These are phyloP conservation scores for Apamea sordens DNA, from an alignment of 2,888 invertebrate species.

Conservation along the genomic window DNA sequence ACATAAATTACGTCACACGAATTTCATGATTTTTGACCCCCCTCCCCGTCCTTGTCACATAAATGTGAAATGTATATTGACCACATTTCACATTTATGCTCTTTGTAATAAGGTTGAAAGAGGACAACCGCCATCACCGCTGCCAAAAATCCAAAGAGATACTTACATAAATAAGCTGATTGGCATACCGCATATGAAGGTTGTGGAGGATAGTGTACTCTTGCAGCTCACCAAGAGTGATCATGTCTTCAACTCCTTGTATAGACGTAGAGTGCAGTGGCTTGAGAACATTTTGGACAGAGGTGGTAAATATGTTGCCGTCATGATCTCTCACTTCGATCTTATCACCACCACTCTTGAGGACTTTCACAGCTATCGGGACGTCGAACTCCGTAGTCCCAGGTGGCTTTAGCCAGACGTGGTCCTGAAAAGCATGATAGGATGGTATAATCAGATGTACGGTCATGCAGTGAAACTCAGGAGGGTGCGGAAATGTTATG, in stretches of 20 bases:
- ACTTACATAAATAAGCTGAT: constrained; percentile 97
- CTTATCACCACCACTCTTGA: constrained; percentile 93
- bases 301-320: constrained; percentile 92
- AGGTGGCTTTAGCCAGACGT: constrained; percentile 96
- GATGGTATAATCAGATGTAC: background rate
- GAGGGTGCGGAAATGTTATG: rapidly evolving
- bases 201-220: constrained; percentile 98
- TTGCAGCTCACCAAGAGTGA: constrained; percentile 97
- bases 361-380: constrained; percentile 95
- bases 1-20: no score
- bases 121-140: background rate
- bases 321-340: constrained; percentile 96
- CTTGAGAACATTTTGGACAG: constrained; percentile 91
- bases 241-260: constrained; percentile 98
- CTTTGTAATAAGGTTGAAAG: background rate
- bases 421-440: constrained; percentile 89
- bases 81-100: background rate
- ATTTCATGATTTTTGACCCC: no score
- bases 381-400: constrained; percentile 94
- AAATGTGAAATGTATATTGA: no score
- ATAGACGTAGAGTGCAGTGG: constrained; percentile 95
- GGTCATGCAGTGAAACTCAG: background rate
- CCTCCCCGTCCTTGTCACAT: no score
- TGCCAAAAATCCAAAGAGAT: background rate
- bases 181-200: constrained; percentile 96